Conservation (phyloP, 2,888 invertebrate species). For the Dynastes tityus region DNA sequence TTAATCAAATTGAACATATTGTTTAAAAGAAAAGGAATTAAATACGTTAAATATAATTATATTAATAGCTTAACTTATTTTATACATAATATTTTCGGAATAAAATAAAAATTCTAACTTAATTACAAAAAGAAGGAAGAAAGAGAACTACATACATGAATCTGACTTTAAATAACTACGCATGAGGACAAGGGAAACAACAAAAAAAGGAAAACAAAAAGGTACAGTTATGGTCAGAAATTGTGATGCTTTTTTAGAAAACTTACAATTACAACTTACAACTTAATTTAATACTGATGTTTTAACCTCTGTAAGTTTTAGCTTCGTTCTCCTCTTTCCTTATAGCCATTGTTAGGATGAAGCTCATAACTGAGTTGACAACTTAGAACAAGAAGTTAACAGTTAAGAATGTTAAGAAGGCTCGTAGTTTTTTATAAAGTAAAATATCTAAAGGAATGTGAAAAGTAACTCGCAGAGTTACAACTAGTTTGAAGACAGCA, state of each 20-base stretch:
- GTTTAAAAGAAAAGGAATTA: too few species aligned
- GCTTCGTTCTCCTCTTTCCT: constrained; percentile 75
- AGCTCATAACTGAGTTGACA: constrained; percentile 80
- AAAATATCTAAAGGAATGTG: too few species aligned
- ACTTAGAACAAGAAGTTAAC: constrained; percentile 72
- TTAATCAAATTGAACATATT: too few species aligned
- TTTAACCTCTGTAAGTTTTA: constrained; percentile 46
- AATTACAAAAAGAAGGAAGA: not conserved
- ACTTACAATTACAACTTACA: not conserved
- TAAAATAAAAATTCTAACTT: too few species aligned
- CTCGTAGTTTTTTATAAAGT: too few species aligned
- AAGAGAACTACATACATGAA: not conserved
- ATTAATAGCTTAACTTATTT: too few species aligned
- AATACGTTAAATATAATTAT: too few species aligned
- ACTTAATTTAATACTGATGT: not conserved
- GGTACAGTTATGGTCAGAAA: not conserved
- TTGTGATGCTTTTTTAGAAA: not conserved
- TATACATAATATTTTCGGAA: too few species aligned
- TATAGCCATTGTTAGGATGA: constrained; percentile 82
- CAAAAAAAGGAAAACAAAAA: not conserved
- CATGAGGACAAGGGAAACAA: not conserved
- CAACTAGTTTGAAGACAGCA: too few species aligned
- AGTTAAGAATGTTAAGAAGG: not conserved
- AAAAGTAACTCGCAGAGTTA: too few species aligned
- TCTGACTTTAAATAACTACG: not conserved